A percentile compares a stretch with the other conserved stretches of the same genome.
These are phyloP conservation scores for Trachythela sp. DNA, from an alignment of 64 coral and sea anemone genomes.

Conservation along the genomic window DNA sequence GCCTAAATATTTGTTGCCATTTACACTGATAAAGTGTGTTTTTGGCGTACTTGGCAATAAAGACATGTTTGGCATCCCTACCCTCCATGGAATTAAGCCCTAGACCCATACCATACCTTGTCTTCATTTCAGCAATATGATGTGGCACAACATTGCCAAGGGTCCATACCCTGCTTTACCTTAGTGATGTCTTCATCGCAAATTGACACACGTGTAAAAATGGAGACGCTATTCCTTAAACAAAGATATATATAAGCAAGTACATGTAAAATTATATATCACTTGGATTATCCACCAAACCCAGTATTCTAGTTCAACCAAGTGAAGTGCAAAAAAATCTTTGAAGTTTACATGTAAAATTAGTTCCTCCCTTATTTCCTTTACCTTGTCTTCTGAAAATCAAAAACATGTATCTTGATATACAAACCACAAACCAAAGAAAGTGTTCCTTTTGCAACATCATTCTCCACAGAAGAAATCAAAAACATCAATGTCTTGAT, in stretches of 20 bases:
- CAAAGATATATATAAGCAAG: conserved; percentile 2
- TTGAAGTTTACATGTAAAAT: background rate
- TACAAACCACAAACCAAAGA: no score
- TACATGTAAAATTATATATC: background rate
- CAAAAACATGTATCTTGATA: no score
- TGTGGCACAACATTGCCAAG: conserved; percentile 7
- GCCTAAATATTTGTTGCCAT: conserved; percentile 4
- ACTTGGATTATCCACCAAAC: no score
- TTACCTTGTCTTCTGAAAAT: no score
- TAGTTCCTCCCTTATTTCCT: background rate
- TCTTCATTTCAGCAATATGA: background rate
- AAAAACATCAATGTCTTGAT: background rate
- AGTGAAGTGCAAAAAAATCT: no score
- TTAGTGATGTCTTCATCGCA: background rate
- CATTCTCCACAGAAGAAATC: background rate
- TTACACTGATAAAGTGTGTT: background rate
- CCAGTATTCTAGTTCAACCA: no score
- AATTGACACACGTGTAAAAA: conserved; percentile 6
- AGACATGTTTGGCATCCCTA: background rate
- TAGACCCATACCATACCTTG: background rate
- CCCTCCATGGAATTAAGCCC: conserved; percentile 8
- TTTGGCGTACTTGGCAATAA: background rate
- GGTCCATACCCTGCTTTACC: background rate
- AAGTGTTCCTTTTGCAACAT: background rate
- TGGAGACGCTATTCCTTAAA: background rate